Evolutionary conservation across 2,797 vertebrate genomes (phyloP), one percentile per base, ranked within the genome.

Genomic region (Hippopotamyrus pictus): DNA sequence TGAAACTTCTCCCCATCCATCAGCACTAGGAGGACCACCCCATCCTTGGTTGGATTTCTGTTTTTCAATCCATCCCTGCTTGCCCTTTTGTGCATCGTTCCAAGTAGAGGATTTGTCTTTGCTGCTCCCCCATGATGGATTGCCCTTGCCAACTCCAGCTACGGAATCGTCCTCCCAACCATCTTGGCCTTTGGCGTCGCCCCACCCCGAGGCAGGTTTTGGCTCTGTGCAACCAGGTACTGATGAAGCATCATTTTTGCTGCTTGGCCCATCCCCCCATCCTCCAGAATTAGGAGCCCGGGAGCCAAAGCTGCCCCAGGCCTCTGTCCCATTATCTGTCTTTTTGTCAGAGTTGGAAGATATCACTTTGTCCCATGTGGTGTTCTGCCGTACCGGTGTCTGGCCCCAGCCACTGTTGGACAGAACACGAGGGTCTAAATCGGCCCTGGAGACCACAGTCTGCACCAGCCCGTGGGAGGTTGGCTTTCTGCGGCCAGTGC

Each of bases 381-480:
- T 99, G 95, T 99, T 98, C 93, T 99, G 99, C 93, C 97, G 98
- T 93, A 99, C 97, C 89, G 98, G 98, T 92, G 97, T 99, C 96
- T 99, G 98, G 93, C 99, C 99, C 99, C 99, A 99, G 57, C 99
- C 99, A 88, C 97, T 97, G 95, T 99, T 99, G 95, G 98, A 99
- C 65, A 99, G 96, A 93, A 99, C 98, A 91, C 99, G 97, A 25
- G 98, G 98, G 94, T 99, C 99, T 94, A 99, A 93, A 95, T 99
- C 98, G 94, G 94, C 97, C 96, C 94, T 97, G 97, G 91, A 97
- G 90, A 94, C 95, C 89, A 96, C 97, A 94, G 94, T 97, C 95
- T 95, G 97, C 95, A 96, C 97, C 95, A 95, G 96, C 19, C 96
- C 95, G 91, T 95, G 97, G 94, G 94, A 96, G 94, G 92, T 89